Evolutionary conservation across 2,797 vertebrate species (phyloP).

Genomic region (Myiotriccus ornatus): DNA sequence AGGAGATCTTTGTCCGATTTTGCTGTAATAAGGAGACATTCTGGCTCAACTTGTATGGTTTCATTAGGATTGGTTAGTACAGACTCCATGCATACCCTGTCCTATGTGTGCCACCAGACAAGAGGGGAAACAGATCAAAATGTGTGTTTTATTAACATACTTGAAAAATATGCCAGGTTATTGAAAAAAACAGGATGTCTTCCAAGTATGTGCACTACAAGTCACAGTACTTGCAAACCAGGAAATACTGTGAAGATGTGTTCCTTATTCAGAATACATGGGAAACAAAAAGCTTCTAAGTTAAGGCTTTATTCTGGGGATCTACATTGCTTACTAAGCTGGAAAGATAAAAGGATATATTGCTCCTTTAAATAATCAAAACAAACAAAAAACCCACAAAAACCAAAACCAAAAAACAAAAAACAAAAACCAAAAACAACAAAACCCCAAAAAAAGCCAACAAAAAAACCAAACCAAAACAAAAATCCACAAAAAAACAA

Average conservation of each 20-base stretch:
- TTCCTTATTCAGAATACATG: not conserved
- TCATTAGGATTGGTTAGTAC: not conserved
- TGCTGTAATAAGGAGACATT: not conserved
- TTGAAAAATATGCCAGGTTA: not conserved
- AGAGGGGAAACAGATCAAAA: not conserved
- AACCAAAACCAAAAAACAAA: not conserved
- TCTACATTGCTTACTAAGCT: not conserved
- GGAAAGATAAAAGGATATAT: not conserved
- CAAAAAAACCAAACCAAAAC: too few species aligned
- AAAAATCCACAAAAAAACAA: not conserved
- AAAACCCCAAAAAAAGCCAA: too few species aligned
- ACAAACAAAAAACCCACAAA: not conserved
- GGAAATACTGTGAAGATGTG: not conserved
- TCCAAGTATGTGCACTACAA: not conserved
- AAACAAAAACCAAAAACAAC: too few species aligned
- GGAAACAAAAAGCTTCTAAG: not conserved
- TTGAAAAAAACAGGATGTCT: not conserved
- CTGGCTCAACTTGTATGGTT: not conserved
- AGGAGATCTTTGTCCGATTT: not conserved
- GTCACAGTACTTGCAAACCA: not conserved
- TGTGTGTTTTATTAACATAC: not conserved
- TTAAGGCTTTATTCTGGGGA: not conserved
- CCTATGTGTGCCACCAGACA: not conserved
- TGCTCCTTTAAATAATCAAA: not conserved
- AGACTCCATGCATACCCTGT: accelerated